Evolutionary conservation across 2,113 vertebrate genomes (phyloP).

Genomic region (Jacana jacana): DNA sequence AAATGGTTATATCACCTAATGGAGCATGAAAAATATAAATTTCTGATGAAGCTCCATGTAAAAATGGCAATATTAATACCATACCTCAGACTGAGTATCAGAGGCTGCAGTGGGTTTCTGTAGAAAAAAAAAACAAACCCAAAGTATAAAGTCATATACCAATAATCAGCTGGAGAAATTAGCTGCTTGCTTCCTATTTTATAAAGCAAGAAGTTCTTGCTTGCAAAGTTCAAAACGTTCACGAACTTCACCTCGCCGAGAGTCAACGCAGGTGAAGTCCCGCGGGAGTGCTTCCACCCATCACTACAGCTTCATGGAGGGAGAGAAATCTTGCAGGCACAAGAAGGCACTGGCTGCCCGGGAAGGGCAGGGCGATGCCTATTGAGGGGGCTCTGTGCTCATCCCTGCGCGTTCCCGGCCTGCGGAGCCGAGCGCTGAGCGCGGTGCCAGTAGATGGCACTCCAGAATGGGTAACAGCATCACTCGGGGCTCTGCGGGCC

Average conservation of each 20-base stretch:
- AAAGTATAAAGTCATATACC: rapidly evolving
- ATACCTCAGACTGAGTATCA: neutral
- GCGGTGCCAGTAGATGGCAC: constrained; percentile 48
- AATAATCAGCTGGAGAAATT: neutral
- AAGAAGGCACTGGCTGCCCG: rapidly evolving
- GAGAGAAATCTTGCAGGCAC: neutral
- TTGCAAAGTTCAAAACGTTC: neutral
- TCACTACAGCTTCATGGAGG: rapidly evolving
- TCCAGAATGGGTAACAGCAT: neutral
- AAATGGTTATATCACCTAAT: neutral
- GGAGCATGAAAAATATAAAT: neutral
- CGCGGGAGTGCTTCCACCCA: neutral
- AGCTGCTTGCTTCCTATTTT: neutral
- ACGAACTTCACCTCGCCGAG: neutral
- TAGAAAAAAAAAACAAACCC: neutral
- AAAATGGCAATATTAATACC: neutral
- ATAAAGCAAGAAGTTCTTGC: neutral
- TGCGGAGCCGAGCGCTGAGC: neutral
- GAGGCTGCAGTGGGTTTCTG: neutral
- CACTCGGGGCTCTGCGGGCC: neutral
- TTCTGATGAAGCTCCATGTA: neutral
- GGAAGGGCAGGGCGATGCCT: rapidly evolving
- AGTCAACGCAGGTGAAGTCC: too few relatives aligned
- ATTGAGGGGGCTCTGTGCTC: neutral
- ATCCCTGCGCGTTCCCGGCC: neutral